These are phyloP conservation scores for Sapayoa aenigma DNA, from an alignment of 2,113 vertebrate species.

Conservation along the genomic window DNA sequence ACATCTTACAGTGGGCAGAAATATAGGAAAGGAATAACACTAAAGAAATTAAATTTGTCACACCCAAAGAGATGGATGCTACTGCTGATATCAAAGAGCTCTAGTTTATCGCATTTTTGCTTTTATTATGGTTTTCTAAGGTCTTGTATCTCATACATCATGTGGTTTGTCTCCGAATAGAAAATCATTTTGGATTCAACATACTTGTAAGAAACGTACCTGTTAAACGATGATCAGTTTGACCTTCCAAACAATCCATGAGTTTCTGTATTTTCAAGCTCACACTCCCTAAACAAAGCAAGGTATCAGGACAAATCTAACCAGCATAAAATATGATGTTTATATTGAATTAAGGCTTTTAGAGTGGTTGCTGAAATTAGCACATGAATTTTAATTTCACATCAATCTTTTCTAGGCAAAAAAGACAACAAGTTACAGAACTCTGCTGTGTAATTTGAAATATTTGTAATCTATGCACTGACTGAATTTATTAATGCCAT, in stretches of 20 bases:
- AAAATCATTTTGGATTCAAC: background rate
- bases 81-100: background rate
- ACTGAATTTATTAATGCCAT: background rate
- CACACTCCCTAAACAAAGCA: background rate
- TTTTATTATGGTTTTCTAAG: background rate
- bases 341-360: background rate
- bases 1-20: background rate
- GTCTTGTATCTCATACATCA: background rate
- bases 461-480: background rate
- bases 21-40: background rate
- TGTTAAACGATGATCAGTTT: background rate
- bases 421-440: background rate
- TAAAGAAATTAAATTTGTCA: background rate
- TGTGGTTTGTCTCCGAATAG: background rate
- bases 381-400: background rate
- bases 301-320: background rate
- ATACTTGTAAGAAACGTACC: background rate
- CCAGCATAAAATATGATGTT: background rate
- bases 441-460: background rate
- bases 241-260: background rate
- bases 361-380: background rate
- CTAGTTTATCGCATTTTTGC: rapidly evolving
- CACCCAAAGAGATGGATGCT: background rate
- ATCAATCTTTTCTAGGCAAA: background rate
- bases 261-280: background rate